Conservation (phyloP, 1,140 invertebrate species). For the Drosophila fuyamai region DNA sequence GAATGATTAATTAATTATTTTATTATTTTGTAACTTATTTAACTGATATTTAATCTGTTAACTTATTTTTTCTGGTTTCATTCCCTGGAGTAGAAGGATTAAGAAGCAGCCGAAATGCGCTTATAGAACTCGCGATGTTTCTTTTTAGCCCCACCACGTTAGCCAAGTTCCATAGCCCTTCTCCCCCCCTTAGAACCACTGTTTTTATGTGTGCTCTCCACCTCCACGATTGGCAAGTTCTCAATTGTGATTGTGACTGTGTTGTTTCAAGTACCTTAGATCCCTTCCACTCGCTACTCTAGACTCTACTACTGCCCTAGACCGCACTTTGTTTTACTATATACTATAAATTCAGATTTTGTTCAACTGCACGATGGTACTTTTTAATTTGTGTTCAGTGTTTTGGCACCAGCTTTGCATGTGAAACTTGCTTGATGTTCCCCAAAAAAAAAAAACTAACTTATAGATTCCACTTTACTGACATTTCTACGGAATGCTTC, state of each 20-base stretch:
- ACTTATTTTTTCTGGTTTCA: conserved; percentile 23
- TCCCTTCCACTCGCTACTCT: conserved; percentile 26
- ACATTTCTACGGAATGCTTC: neutral
- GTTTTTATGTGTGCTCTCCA: conserved; percentile 60
- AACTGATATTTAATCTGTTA: too few relatives aligned
- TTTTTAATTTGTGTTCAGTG: conserved; percentile 6
- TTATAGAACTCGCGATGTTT: conserved; percentile 62
- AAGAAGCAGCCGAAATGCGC: conserved; percentile 29
- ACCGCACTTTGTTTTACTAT: conserved; percentile 24
- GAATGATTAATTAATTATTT: too few relatives aligned
- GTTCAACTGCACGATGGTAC: conserved; percentile 14
- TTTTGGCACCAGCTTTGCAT: conserved; percentile 40
- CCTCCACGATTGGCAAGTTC: conserved; percentile 75
- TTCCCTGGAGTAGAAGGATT: conserved; percentile 33
- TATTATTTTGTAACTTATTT: too few relatives aligned
- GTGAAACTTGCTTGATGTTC: conserved; percentile 28
- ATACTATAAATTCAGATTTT: neutral
- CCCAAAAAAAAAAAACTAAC: neutral
- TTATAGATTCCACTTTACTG: neutral
- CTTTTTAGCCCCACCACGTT: conserved; percentile 66
- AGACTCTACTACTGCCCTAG: conserved; percentile 21
- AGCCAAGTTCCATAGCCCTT: conserved; percentile 62
- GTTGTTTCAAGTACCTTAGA: conserved; percentile 39
- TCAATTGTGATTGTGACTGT: conserved; percentile 71
- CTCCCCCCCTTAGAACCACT: conserved; percentile 55